phyloP scores from a whole-genome alignment of 2,888 invertebrate genomes.

The Halictus ligatus region DNA sequence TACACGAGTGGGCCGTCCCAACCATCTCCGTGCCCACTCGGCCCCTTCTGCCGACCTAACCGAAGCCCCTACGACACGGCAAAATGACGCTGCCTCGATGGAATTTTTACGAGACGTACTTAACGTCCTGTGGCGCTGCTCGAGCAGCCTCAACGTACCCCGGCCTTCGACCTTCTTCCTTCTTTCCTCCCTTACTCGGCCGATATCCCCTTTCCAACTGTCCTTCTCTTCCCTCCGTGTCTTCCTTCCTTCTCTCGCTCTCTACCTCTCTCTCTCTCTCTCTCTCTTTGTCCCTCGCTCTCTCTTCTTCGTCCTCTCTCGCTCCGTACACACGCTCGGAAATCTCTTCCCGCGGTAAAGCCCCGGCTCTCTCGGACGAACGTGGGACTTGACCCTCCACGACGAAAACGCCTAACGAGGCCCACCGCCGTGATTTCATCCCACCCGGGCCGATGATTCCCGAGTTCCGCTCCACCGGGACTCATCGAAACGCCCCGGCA shows the following conservation, averaged over 20 bases:
- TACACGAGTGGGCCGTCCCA: constrained; percentile 44
- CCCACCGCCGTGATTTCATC: constrained; percentile 70
- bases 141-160: constrained; percentile 52
- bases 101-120: constrained; percentile 84
- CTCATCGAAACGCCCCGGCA: constrained; percentile 11
- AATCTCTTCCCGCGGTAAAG: constrained; percentile 10
- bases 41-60: constrained; percentile 66
- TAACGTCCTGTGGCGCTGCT: constrained; percentile 77
- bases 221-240: neutral
- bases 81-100: constrained; percentile 82
- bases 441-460: constrained; percentile 62
- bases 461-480: constrained; percentile 47
- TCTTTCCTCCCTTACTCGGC: constrained; percentile 33
- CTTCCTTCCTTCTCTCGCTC: constrained; percentile 48
- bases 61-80: constrained; percentile 63
- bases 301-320: neutral
- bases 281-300: neutral
- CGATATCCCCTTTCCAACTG: neutral
- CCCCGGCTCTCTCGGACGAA: constrained; percentile 20
- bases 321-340: constrained; percentile 4
- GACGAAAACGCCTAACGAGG: constrained; percentile 70
- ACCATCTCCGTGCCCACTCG: constrained; percentile 46
- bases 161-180: constrained; percentile 58
- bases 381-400: constrained; percentile 70
- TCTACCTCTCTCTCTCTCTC: neutral